phyloP scores from a whole-genome alignment of 2,888 invertebrate genomes.

The Erynnis tages region DNA sequence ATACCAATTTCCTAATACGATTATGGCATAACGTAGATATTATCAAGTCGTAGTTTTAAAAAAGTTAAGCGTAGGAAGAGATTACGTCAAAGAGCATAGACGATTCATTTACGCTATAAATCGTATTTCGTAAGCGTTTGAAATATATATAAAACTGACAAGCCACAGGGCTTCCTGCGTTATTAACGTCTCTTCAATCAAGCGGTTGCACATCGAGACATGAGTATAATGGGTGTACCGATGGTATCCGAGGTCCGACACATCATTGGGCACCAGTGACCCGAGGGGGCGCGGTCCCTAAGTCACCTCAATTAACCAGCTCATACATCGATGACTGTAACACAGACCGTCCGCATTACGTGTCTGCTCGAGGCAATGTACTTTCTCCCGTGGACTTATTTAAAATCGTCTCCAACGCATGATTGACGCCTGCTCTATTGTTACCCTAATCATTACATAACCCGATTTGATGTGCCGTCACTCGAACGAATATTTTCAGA shows the following conservation, averaged over 20 bases:
- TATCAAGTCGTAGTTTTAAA: constrained; percentile 23
- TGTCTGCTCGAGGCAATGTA: constrained; percentile 55
- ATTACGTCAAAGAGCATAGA: constrained; percentile 20
- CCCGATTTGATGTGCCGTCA: constrained; percentile 69
- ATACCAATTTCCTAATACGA: constrained; percentile 54
- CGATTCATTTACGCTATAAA: constrained; percentile 23
- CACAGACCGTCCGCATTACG: constrained; percentile 45
- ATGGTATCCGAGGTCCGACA: constrained; percentile 9
- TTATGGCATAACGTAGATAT: constrained; percentile 52
- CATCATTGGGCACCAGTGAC: constrained; percentile 45
- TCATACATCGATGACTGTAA: constrained; percentile 43
- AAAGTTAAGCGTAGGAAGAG: constrained; percentile 16
- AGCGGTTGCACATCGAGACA: constrained; percentile 28
- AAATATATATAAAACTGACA: constrained; percentile 16
- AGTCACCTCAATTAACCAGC: constrained; percentile 57
- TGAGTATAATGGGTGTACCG: constrained; percentile 22
- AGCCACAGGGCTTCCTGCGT: constrained; percentile 10
- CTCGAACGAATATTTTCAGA: constrained; percentile 64
- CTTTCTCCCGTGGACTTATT: constrained; percentile 78
- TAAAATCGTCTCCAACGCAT: constrained; percentile 75
- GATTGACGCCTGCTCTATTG: constrained; percentile 71
- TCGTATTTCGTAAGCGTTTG: constrained; percentile 21
- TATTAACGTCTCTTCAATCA: constrained; percentile 19
- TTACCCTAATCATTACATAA: constrained; percentile 67
- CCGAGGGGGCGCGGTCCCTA: constrained; percentile 46